These are phyloP conservation scores for Pocillopora verrucosa DNA, from an alignment of 64 coral and sea anemone genomes.

Conservation along the genomic window DNA sequence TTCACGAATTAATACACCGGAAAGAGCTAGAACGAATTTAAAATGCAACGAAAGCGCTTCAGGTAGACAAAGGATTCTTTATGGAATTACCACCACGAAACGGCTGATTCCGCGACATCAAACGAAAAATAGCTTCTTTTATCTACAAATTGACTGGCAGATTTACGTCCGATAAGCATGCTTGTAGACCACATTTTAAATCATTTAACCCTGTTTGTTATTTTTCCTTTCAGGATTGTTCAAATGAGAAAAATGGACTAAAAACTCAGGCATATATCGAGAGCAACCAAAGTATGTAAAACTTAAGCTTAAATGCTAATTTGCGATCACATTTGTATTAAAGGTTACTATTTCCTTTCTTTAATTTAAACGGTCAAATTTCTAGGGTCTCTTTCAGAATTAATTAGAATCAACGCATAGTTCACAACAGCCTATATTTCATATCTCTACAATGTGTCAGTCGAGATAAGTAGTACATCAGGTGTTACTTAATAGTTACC, in stretches of 20 bases:
- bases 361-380: too few relatives aligned
- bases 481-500: neutral
- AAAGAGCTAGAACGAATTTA: neutral
- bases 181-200: conserved; percentile 4
- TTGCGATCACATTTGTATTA: too few relatives aligned
- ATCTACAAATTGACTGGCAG: conserved; percentile 2
- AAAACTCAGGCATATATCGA: too few relatives aligned
- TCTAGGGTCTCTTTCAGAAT: too few relatives aligned
- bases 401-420: neutral
- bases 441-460: neutral
- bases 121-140: neutral
- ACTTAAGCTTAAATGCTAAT: neutral
- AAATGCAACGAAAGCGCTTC: neutral
- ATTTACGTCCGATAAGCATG: conserved; percentile 3
- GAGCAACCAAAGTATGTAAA: too few relatives aligned
- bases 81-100: neutral
- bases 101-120: neutral
- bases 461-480: neutral
- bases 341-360: too few relatives aligned
- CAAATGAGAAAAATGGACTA: too few relatives aligned
- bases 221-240: neutral
- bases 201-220: neutral
- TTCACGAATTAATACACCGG: neutral
- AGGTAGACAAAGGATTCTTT: neutral
- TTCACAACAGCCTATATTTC: neutral